Evolutionary conservation across 2,797 vertebrate genomes (phyloP), one percentile per base, ranked within the genome.

Genomic region (Vultur gryphus): DNA sequence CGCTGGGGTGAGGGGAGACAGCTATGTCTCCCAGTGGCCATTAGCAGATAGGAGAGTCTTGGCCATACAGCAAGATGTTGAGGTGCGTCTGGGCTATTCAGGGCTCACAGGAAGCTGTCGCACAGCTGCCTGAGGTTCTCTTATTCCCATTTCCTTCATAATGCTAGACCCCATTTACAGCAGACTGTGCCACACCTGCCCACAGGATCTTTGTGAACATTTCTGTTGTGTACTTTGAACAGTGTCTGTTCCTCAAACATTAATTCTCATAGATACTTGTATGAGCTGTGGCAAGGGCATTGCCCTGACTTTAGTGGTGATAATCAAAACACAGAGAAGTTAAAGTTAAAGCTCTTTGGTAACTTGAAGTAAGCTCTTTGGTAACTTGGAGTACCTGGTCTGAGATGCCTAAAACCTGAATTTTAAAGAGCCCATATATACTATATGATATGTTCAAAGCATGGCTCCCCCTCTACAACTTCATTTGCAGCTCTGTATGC

Each of bases 31-130:
- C 19, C 54, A 6, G 26, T 33, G 51, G 14, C 33, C 31, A 3
- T 26, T 10, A 65, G 33, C 41, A 81, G 33, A 43, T 8, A 23
- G 26, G 43, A 91, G 19, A 10, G 26, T 13, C 28, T 65, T 52
- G 20, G 44, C 23, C 1, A 0, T 43, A 20, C 33, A 59, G 49
- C 1, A 3, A 72, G 69, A 54, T 39, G 24, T 10, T 71, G 76
- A 78, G 54, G 8, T 44, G 6, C 9, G 4, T 48, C 44, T 87
- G 33, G 13, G 44, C n/a, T 62, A 61, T 43, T 86, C 61, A 67
- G 44, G 20, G 10, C 33, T 73, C 35, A 9, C 0, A 0, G 23
- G 21, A 84, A 70, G 25, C 7, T 65, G 31, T 26, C 5, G 3
- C 14, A 17, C 20, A 87, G n/a, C 44, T 77, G 31, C 6, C 25